Conservation (phyloP, 2,797 vertebrate species). For the Selene dorsalis region DNA sequence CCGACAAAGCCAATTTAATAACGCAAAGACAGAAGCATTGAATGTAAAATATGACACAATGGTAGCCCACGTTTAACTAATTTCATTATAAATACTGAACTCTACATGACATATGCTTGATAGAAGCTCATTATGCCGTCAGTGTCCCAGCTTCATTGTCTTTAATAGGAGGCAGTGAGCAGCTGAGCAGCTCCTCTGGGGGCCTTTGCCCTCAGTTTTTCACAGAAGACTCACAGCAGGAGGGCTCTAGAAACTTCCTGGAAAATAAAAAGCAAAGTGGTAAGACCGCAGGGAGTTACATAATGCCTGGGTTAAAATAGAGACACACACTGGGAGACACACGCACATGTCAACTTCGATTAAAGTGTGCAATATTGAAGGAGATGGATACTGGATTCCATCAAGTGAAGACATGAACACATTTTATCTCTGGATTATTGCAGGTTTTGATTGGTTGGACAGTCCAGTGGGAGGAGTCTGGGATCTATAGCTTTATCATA, state of each 20-base stretch:
- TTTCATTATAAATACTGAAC: background rate
- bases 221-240: slow-evolving; percentile 51
- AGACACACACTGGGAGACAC: background rate
- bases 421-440: background rate
- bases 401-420: background rate
- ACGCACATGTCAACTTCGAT: slow-evolving; percentile 17
- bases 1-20: background rate
- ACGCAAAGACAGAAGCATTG: background rate
- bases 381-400: background rate
- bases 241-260: slow-evolving; percentile 34
- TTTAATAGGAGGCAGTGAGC: slow-evolving; percentile 41
- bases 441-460: background rate
- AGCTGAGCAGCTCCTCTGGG: slow-evolving; percentile 61
- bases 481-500: too few relatives aligned
- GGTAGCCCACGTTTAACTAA: background rate
- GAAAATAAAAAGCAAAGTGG: slow-evolving; percentile 46
- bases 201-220: slow-evolving; percentile 41
- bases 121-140: slow-evolving; percentile 5
- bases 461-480: background rate
- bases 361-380: background rate
- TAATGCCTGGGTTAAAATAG: slow-evolving; percentile 40
- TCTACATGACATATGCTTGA: background rate
- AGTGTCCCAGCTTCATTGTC: slow-evolving; percentile 21
- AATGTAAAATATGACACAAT: slow-evolving; percentile 7
- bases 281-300: slow-evolving; percentile 31